phyloP scores from a whole-genome alignment of 2,888 invertebrate species.

The Drosophila incognita region DNA sequence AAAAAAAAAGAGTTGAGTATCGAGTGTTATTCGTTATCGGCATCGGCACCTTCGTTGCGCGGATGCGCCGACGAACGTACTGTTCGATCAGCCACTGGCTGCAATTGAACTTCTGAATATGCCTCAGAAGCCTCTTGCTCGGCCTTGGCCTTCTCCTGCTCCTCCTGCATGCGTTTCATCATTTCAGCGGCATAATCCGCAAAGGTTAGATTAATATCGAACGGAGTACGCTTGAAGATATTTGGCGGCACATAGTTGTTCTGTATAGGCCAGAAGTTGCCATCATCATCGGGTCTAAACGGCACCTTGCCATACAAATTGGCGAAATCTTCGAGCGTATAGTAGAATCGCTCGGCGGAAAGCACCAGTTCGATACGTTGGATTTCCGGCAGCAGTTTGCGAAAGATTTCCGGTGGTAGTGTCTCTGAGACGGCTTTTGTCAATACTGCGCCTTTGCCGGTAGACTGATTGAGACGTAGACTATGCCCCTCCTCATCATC shows the following conservation, averaged over 20 bases:
- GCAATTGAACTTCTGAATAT: background rate
- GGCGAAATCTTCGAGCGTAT: slow-evolving; percentile 56
- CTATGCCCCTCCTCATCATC: slow-evolving; percentile 9
- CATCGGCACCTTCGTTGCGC: background rate
- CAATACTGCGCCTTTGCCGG: background rate
- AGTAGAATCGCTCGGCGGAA: slow-evolving; percentile 71
- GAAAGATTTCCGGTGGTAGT: slow-evolving; percentile 52
- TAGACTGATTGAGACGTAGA: background rate
- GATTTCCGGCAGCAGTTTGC: slow-evolving; percentile 73
- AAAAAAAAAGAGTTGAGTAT: no score
- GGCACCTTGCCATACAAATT: slow-evolving; percentile 64
- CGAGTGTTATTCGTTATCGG: background rate
- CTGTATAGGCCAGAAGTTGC: slow-evolving; percentile 77
- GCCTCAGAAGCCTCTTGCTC: slow-evolving; percentile 37
- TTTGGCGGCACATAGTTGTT: slow-evolving; percentile 75
- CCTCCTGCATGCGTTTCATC: slow-evolving; percentile 34
- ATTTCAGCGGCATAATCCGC: slow-evolving; percentile 67
- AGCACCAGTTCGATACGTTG: slow-evolving; percentile 81
- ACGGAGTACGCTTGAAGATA: slow-evolving; percentile 75
- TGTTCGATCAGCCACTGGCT: background rate
- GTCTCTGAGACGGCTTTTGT: background rate
- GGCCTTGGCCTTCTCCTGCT: slow-evolving; percentile 20
- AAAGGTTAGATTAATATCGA: slow-evolving; percentile 82
- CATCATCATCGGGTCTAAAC: slow-evolving; percentile 67
- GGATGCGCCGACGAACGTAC: background rate